Evolutionary conservation across 2,888 invertebrate genomes (phyloP).

Genomic region (Leptinotarsa tumamoca): DNA sequence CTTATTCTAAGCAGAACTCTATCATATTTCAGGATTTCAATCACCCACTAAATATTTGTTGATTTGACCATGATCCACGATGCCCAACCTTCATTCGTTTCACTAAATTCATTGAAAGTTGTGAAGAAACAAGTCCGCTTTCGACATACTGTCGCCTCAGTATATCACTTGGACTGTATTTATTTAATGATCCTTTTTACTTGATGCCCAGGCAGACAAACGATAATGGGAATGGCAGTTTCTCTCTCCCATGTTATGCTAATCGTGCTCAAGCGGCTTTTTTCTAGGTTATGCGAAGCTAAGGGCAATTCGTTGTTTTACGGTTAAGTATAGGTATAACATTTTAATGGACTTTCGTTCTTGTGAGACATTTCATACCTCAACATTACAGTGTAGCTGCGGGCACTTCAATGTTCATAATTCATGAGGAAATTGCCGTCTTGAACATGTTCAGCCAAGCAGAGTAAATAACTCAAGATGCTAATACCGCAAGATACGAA

Average conservation of each 20-base stretch:
- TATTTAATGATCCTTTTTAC: slow-evolving; percentile 37
- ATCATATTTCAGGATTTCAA: too few species aligned
- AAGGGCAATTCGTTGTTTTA: slow-evolving; percentile 12
- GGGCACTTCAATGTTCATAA: slow-evolving; percentile 6
- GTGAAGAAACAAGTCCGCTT: neutral
- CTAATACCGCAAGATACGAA: slow-evolving; percentile 10
- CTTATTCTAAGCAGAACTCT: too few species aligned
- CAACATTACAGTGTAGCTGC: slow-evolving; percentile 2
- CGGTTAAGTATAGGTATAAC: slow-evolving; percentile 4
- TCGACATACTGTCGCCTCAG: slow-evolving; percentile 22
- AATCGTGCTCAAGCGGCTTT: slow-evolving; percentile 31
- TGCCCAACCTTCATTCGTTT: too few species aligned
- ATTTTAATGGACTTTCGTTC: slow-evolving; percentile 23
- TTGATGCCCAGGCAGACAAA: slow-evolving; percentile 33
- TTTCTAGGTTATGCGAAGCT: slow-evolving; percentile 32
- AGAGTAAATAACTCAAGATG: slow-evolving; percentile 19
- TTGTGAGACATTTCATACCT: slow-evolving; percentile 20
- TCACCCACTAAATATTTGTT: too few species aligned
- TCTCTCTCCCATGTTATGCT: slow-evolving; percentile 35
- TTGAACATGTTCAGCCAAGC: slow-evolving; percentile 17
- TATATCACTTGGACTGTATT: slow-evolving; percentile 33
- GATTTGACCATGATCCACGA: too few species aligned
- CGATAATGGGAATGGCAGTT: slow-evolving; percentile 40
- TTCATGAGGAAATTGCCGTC: slow-evolving; percentile 8
- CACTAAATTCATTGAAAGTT: neutral